Evolutionary conservation across 2,113 vertebrate genomes (phyloP), one percentile per base, ranked within the genome.

Genomic region (Porphyrio hochstetteri): DNA sequence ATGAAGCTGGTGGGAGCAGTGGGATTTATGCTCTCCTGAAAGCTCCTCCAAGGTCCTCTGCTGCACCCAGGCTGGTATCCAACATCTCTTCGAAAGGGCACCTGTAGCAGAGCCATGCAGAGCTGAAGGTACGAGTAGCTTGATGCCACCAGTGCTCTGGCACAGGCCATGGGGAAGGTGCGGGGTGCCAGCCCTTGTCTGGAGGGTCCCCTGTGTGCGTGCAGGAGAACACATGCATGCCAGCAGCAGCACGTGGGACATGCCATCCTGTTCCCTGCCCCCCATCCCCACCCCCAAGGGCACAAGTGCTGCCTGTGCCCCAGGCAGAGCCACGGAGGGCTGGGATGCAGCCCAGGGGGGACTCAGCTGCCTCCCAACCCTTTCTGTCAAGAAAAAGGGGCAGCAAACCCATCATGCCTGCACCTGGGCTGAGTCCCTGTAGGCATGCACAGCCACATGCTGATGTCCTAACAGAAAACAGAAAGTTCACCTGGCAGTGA

Each of bases 401-500:
- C 52, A 35, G 52, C 17, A 44, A 36, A 35, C 1, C 11, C 57
- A 10, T 0, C 17, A 46, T 1, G 2, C 5, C 38, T 33, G 42
- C 31, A 19, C 20, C 60, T 13, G 69, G 16, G 15, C 50, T 10
- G 56, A 52, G n/a, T 7, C 20, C 33, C n/a, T 5, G 7, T 3
- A 16, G 44, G 21, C 1, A 0, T 2, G 28, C 1, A 3, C 29
- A 33, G 3, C 57, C 20, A 9, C 0, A 7, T 5, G 1, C 46
- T 7, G 2, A 3, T 5, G 12, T 7, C 50, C 44, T 38, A 10
- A 18, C 0, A 8, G 25, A 17, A 46, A 17, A 9, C 24, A 74
- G 40, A 52, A 24, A 48, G 7, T 3, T 79, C 46, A n/a, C 59
- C 24, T 33, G 29, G 5, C 1, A 13, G 50, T 9, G 50, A 20